Evolutionary conservation across 2,113 vertebrate species (phyloP).

Genomic region (Malurus alboscapulatus): DNA sequence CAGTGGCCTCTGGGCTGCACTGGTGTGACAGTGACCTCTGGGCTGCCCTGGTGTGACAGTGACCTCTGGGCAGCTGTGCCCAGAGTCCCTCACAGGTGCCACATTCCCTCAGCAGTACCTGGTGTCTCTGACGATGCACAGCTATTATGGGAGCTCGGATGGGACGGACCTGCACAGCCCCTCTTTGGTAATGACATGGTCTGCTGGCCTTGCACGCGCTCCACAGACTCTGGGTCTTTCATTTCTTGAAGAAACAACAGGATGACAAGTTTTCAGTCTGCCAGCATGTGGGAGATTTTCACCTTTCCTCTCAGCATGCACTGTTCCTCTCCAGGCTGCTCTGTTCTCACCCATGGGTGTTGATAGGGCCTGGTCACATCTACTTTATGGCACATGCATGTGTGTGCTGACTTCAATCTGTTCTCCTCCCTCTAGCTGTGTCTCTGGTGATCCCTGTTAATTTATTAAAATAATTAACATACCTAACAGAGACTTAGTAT

Average conservation of each 20-base stretch:
- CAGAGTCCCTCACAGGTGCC: fast-evolving
- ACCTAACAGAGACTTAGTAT: neutral
- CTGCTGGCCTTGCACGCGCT: fast-evolving
- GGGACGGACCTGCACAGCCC: neutral
- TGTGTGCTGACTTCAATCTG: neutral
- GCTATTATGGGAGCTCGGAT: fast-evolving
- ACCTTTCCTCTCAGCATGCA: neutral
- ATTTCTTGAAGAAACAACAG: neutral
- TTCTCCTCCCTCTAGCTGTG: neutral
- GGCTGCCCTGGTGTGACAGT: too few species aligned
- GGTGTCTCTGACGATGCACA: fast-evolving
- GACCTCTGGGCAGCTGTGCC: neutral
- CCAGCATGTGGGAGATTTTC: neutral
- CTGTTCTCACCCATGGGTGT: fast-evolving
- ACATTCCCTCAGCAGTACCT: neutral
- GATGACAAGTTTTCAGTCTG: neutral
- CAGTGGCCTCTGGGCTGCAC: too few species aligned
- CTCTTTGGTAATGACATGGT: fast-evolving
- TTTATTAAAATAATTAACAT: neutral
- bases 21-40: neutral
- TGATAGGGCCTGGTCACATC: neutral
- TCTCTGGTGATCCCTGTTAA: neutral
- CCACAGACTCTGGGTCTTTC: fast-evolving
- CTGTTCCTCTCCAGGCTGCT: neutral
- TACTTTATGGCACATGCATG: neutral